These are phyloP conservation scores for Tragelaphus scriptus DNA, from an alignment of 2,113 vertebrate species.

Conservation along the genomic window DNA sequence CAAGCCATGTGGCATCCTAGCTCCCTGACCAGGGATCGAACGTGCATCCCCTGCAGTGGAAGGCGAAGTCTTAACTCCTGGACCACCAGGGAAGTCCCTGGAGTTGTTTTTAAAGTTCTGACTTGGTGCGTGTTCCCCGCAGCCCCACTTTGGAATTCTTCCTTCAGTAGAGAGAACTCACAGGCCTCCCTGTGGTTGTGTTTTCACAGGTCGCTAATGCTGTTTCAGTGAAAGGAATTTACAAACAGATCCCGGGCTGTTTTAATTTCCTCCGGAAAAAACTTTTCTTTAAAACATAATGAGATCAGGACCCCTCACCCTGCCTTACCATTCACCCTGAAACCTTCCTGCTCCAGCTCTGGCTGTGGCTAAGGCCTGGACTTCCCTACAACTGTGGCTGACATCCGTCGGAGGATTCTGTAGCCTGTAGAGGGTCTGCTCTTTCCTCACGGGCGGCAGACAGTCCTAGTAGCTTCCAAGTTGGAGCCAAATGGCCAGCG, in stretches of 20 bases:
- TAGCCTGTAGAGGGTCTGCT: background rate
- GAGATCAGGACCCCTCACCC: background rate
- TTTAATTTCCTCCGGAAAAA: conserved; percentile 95
- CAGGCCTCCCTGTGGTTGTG: background rate
- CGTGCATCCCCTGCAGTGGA: background rate
- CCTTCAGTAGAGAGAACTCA: background rate
- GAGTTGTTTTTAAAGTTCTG: background rate
- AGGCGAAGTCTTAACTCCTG: background rate
- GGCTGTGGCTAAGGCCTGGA: background rate
- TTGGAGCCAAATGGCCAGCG: accelerated
- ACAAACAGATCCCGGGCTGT: conserved; percentile 94
- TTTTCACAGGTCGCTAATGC: conserved; percentile 85
- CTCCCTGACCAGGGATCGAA: background rate
- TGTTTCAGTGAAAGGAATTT: conserved; percentile 89
- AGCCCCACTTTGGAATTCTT: background rate
- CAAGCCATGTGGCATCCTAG: background rate
- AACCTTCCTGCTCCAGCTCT: background rate
- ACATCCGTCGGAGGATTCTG: background rate
- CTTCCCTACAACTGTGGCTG: accelerated
- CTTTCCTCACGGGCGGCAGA: accelerated
- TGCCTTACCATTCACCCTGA: background rate
- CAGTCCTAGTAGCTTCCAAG: background rate
- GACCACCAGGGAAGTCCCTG: background rate
- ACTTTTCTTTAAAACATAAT: conserved; percentile 82
- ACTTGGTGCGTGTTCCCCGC: background rate